A percentile compares a stretch with the other conserved stretches of the same genome.
These are phyloP conservation scores for Anguilla megastoma DNA, from an alignment of 2,797 vertebrate genomes.

Conservation along the genomic window DNA sequence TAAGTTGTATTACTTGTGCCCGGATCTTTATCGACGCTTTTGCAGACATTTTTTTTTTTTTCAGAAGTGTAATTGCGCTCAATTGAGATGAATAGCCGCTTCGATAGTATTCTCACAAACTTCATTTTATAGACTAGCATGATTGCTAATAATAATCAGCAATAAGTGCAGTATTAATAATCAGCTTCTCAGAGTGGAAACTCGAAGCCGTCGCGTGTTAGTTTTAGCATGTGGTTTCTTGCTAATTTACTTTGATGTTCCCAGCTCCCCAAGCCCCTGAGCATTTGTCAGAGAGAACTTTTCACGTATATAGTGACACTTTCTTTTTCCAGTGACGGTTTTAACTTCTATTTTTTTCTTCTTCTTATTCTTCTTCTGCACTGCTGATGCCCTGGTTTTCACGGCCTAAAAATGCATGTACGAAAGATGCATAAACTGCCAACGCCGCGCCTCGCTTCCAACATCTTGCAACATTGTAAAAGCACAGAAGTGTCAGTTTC, in stretches of 20 bases:
- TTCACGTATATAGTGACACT: background rate
- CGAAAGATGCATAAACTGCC: background rate
- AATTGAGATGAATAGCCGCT: background rate
- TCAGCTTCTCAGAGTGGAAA: background rate
- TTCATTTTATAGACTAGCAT: background rate
- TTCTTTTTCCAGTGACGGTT: constrained; percentile 5
- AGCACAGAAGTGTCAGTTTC: background rate
- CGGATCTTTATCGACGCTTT: background rate
- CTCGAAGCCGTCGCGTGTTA: background rate
- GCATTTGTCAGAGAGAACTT: background rate
- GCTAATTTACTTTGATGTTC: constrained; percentile 22
- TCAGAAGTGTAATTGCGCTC: background rate
- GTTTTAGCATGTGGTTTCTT: constrained; percentile 24
- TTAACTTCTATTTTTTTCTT: background rate
- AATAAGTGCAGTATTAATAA: constrained; percentile 15
- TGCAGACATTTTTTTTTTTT: background rate
- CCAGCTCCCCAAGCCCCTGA: background rate
- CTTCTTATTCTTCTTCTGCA: background rate
- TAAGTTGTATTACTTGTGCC: constrained; percentile 31
- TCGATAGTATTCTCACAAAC: background rate
- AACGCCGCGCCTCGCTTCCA: background rate
- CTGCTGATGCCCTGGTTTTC: background rate
- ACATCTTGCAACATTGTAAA: background rate
- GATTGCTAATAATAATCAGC: background rate
- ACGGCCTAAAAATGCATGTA: background rate